phyloP scores from a whole-genome alignment of 1,140 invertebrate species.

The Arctopsyche grandis region DNA sequence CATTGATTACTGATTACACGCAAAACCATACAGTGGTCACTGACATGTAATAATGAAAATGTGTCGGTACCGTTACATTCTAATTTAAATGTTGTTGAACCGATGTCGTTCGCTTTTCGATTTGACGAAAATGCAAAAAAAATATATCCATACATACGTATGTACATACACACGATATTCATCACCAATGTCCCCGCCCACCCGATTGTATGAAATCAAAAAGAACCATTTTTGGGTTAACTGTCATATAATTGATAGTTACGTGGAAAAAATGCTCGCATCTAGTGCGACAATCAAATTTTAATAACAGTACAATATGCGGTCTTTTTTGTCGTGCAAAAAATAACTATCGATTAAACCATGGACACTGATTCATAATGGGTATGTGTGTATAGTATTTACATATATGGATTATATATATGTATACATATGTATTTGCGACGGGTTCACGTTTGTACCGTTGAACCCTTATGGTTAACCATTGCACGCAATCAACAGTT shows the following conservation, averaged over 20 bases:
- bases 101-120: background rate
- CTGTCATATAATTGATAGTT: conserved; percentile 13
- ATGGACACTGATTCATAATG: no score
- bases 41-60: conserved; percentile 25
- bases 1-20: conserved; percentile 1
- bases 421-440: no score
- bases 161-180: no score
- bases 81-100: conserved; percentile 25
- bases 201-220: background rate
- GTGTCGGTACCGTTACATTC: conserved; percentile 33
- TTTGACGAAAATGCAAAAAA: conserved; percentile 8
- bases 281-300: conserved; percentile 11
- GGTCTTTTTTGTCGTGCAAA: background rate
- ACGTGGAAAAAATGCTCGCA: background rate
- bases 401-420: no score
- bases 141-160: background rate
- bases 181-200: no score
- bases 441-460: background rate
- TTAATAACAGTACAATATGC: background rate
- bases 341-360: no score
- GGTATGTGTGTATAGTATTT: no score
- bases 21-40: conserved; percentile 3
- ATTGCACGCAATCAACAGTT: no score
- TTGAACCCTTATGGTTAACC: background rate
- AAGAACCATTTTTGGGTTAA: conserved; percentile 6